Percentiles rank a stretch among this genome's conserved stretches.
Evolutionary conservation across 2,797 vertebrate species (phyloP).

Genomic region (Hypotaenidia okinawae): DNA sequence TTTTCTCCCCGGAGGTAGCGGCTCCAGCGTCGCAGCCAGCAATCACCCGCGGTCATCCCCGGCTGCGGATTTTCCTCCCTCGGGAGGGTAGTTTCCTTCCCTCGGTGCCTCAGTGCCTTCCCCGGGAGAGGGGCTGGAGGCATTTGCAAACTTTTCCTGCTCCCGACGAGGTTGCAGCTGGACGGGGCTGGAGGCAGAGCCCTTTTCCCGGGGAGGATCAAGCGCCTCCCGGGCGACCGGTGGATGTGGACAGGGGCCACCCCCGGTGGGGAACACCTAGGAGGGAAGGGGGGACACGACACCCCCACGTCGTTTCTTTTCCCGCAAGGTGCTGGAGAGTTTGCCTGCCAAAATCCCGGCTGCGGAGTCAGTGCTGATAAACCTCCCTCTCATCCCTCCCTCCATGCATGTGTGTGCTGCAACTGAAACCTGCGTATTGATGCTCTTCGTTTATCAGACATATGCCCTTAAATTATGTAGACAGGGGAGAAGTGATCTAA

Average conservation of each 20-base stretch:
- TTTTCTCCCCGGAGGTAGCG: conserved; percentile 35
- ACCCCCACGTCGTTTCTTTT: neutral
- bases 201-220: neutral
- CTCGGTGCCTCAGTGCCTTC: neutral
- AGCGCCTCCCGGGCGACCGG: neutral
- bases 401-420: neutral
- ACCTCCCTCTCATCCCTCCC: neutral
- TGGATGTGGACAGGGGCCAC: neutral
- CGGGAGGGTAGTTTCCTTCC: neutral
- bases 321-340: conserved; percentile 15
- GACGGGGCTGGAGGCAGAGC: conserved; percentile 2
- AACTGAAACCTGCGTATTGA: conserved; percentile 34
- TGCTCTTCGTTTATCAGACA: conserved; percentile 24
- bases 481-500: conserved; percentile 27
- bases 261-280: neutral
- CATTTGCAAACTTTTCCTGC: conserved; percentile 66
- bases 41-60: neutral
- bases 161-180: neutral
- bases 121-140: neutral
- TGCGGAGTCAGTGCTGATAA: neutral
- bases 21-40: neutral
- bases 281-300: neutral
- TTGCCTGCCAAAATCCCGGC: neutral
- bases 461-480: conserved; percentile 57
- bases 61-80: neutral